Percentiles rank a stretch among this genome's conserved stretches.
phyloP scores from a whole-genome alignment of 2,113 vertebrate species.

The Microtus richardsoni region DNA sequence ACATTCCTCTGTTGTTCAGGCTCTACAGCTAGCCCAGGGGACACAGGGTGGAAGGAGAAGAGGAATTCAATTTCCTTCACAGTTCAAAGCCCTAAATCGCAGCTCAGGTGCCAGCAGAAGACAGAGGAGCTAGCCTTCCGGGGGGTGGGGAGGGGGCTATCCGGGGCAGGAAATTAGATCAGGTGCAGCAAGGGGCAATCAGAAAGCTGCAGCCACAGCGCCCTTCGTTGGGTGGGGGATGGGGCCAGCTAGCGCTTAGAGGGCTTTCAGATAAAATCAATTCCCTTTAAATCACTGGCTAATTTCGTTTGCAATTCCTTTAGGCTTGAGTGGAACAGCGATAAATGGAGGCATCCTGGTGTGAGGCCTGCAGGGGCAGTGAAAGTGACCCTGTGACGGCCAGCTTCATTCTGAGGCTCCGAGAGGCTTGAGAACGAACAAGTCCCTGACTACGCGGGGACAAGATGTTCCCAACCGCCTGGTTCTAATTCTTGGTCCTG shows the following conservation, averaged over 20 bases:
- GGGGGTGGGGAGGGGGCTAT: fast-evolving
- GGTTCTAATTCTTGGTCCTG: not conserved
- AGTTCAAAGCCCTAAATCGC: not conserved
- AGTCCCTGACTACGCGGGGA: not conserved
- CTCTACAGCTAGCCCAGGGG: fast-evolving
- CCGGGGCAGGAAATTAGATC: not conserved
- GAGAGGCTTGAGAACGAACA: not conserved
- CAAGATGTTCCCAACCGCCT: not conserved
- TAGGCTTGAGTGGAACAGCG: not conserved
- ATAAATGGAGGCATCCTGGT: not conserved
- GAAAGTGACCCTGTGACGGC: not conserved
- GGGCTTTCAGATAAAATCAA: conserved; percentile 76
- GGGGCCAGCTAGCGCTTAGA: not conserved
- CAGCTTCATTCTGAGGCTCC: not conserved
- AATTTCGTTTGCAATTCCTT: not conserved
- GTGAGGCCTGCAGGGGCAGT: not conserved
- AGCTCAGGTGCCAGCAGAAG: not conserved
- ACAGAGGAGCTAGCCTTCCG: not conserved
- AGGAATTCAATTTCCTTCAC: not conserved
- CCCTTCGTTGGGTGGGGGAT: conserved; percentile 58
- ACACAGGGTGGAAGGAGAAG: not conserved
- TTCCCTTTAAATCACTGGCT: conserved; percentile 61
- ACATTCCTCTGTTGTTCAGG: not conserved
- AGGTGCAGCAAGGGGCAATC: fast-evolving
- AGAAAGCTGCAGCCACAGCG: not conserved